Conservation (phyloP, 2,113 vertebrate species). For the Trematomus loennbergii region DNA sequence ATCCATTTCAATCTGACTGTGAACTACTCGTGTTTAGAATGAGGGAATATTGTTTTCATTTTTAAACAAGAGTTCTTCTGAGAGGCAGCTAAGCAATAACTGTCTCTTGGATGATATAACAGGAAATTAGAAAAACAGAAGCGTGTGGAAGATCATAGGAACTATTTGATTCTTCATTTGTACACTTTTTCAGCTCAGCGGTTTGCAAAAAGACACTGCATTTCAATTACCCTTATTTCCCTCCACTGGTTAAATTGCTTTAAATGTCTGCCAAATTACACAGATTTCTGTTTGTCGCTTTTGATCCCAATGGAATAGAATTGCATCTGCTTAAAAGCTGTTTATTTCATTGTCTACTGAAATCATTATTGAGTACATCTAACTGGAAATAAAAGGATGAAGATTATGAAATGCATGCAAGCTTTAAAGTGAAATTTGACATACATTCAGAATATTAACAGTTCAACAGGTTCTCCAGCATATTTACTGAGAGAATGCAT, state of each 20-base stretch:
- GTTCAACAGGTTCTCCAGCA: conserved; percentile 2
- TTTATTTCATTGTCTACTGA: conserved; percentile 20
- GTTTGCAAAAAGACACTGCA: conserved; percentile 51
- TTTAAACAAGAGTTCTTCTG: conserved; percentile 46
- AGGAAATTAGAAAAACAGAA: conserved; percentile 42
- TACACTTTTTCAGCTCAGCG: conserved; percentile 51
- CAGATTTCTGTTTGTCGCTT: conserved; percentile 22
- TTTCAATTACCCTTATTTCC: conserved; percentile 58
- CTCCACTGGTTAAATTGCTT: conserved; percentile 25
- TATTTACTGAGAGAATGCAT: conserved; percentile 12
- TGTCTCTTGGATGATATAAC: conserved; percentile 38
- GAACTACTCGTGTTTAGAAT: conserved; percentile 20
- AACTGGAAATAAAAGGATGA: conserved; percentile 7
- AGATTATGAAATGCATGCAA: neutral
- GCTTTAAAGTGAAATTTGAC: neutral
- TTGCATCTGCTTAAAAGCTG: conserved; percentile 32
- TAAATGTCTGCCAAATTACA: conserved; percentile 45
- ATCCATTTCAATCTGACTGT: conserved; percentile 48
- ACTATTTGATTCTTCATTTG: conserved; percentile 46
- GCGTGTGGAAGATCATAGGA: conserved; percentile 31
- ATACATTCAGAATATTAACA: neutral
- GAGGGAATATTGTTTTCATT: conserved; percentile 8
- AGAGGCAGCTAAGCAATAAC: conserved; percentile 40
- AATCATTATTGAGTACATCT: conserved; percentile 11
- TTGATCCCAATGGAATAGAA: conserved; percentile 24